Evolutionary conservation across 2,113 vertebrate species (phyloP).

Genomic region (Bettongia penicillata): DNA sequence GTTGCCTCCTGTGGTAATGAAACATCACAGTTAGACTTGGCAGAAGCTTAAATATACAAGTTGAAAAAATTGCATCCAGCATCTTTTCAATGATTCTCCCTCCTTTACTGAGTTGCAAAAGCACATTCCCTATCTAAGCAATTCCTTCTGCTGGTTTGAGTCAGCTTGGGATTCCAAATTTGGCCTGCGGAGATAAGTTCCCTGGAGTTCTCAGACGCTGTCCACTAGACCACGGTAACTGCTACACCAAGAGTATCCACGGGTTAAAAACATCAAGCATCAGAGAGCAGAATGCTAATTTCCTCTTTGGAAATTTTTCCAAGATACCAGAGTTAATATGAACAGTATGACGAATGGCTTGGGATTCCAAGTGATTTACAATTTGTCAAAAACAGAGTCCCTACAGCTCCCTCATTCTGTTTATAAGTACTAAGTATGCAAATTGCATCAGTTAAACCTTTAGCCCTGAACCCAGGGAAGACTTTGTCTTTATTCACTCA

Average conservation of each 20-base stretch:
- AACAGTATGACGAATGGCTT: neutral
- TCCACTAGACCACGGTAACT: neutral
- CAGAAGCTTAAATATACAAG: neutral
- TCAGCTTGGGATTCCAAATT: conserved; percentile 35
- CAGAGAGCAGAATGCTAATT: neutral
- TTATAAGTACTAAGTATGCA: neutral
- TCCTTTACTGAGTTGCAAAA: conserved; percentile 51
- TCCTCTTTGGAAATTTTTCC: conserved; percentile 32
- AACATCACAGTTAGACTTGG: neutral
- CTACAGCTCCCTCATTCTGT: neutral
- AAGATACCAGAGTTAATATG: neutral
- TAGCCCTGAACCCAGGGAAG: neutral
- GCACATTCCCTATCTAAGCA: conserved; percentile 13
- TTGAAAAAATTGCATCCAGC: conserved; percentile 15
- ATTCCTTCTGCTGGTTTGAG: conserved; percentile 4
- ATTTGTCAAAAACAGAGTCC: neutral
- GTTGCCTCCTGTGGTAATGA: neutral
- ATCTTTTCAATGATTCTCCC: conserved; percentile 3
- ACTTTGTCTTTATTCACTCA: neutral
- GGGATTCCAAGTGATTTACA: neutral
- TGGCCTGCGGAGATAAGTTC: neutral
- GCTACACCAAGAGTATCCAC: neutral
- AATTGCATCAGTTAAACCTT: neutral
- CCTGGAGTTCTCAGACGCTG: neutral
- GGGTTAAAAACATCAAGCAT: neutral